Conservation (phyloP, 2,113 vertebrate species). For the Tupaia tana region DNA sequence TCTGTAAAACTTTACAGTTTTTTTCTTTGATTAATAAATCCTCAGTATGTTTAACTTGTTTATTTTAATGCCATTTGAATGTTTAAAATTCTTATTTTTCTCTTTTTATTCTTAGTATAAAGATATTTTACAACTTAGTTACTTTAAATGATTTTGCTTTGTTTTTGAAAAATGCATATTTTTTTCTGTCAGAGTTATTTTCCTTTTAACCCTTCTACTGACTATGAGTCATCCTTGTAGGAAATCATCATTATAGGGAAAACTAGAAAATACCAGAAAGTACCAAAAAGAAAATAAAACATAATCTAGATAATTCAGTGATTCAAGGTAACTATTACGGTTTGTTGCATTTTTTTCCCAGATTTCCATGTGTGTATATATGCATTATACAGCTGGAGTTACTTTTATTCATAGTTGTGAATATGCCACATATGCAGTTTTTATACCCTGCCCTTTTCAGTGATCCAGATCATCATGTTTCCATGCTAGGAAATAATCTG, state of each 20-base stretch:
- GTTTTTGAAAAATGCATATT: conserved; percentile 35
- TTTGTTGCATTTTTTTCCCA: neutral
- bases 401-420: too few species aligned
- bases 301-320: neutral
- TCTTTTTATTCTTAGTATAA: neutral
- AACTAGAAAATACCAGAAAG: neutral
- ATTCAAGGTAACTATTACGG: neutral
- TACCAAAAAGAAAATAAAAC: neutral
- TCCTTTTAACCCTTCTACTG: conserved; percentile 14
- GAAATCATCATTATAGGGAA: neutral
- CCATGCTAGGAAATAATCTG: conserved; percentile 7
- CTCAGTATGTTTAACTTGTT: conserved; percentile 9
- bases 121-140: conserved; percentile 38
- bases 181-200: conserved; percentile 22
- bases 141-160: conserved; percentile 37
- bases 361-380: neutral
- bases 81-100: conserved; percentile 52
- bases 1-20: conserved; percentile 33
- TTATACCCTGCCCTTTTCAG: neutral
- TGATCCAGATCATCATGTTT: neutral
- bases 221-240: neutral
- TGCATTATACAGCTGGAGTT: neutral
- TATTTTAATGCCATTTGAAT: conserved; percentile 49
- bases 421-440: neutral
- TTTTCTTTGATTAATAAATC: conserved; percentile 23